A percentile compares a stretch with the other conserved stretches of the same genome.
phyloP scores from a whole-genome alignment of 2,888 invertebrate genomes.

The Geophilus truncorum region DNA sequence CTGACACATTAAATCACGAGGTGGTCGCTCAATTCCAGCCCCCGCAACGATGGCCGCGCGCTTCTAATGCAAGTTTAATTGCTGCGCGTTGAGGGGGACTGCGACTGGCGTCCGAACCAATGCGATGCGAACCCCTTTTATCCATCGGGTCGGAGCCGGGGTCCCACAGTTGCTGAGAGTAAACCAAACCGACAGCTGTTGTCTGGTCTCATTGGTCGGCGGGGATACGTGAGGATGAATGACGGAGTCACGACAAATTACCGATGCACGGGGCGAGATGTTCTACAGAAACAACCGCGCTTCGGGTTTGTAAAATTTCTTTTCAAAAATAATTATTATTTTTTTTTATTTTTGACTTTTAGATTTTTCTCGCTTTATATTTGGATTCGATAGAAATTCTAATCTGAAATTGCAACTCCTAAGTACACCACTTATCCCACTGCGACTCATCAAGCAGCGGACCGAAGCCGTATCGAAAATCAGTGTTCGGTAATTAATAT shows the following conservation, averaged over 20 bases:
- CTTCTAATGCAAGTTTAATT: constrained; percentile 24
- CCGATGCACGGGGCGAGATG: background rate
- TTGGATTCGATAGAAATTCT: too few relatives aligned
- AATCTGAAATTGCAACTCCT: too few relatives aligned
- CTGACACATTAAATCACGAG: constrained; percentile 27
- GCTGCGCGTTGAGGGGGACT: background rate
- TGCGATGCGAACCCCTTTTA: background rate
- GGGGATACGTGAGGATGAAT: background rate
- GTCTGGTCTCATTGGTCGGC: constrained; percentile 12
- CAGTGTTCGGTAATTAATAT: background rate
- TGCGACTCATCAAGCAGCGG: background rate
- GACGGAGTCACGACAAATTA: constrained; percentile 6
- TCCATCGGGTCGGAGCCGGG: background rate
- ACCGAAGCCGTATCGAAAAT: background rate
- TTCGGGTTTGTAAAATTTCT: background rate
- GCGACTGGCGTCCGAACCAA: constrained; percentile 8
- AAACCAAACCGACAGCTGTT: constrained; percentile 25
- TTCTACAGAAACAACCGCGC: background rate
- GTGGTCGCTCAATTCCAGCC: constrained; percentile 17
- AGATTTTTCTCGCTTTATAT: background rate
- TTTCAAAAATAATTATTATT: too few relatives aligned
- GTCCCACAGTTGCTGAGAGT: background rate
- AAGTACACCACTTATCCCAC: background rate
- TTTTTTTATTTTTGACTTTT: too few relatives aligned
- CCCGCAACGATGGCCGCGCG: constrained; percentile 13